These are phyloP conservation scores for Anguilla anguilla DNA, from an alignment of 2,797 vertebrate genomes.

Conservation along the genomic window DNA sequence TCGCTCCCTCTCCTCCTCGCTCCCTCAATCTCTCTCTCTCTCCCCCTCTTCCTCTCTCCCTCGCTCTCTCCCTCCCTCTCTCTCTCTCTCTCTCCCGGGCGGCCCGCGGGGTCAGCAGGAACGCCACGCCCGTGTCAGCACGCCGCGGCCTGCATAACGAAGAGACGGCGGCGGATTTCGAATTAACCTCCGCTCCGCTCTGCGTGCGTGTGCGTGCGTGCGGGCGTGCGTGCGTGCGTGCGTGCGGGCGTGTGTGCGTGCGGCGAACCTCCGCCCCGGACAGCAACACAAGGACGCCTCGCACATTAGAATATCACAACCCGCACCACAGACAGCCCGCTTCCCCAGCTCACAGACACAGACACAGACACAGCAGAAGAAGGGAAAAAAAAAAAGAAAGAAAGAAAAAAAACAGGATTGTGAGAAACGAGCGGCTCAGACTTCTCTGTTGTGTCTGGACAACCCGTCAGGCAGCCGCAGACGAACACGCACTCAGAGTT, in stretches of 20 bases:
- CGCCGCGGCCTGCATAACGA: not conserved
- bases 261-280: not conserved
- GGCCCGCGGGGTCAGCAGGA: not conserved
- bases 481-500: constrained; percentile 67
- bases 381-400: not conserved
- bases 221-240: too few species aligned
- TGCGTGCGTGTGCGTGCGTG: too few species aligned
- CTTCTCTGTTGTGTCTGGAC: constrained; percentile 67
- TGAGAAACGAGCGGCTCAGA: not conserved
- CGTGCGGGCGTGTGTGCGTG: too few species aligned
- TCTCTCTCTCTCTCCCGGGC: not conserved
- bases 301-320: not conserved
- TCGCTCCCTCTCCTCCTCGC: too few species aligned
- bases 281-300: not conserved
- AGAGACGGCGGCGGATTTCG: not conserved
- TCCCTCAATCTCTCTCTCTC: too few species aligned
- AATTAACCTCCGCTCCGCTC: too few species aligned
- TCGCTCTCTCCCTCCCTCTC: too few species aligned
- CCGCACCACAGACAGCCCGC: not conserved
- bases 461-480: constrained; percentile 57
- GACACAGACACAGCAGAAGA: not conserved
- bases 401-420: not conserved
- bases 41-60: too few species aligned
- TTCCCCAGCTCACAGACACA: not conserved
- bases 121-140: not conserved